A percentile compares a stretch with the other conserved stretches of the same genome.
phyloP scores from a whole-genome alignment of 2,113 vertebrate species.

The Dissostichus mawsoni region DNA sequence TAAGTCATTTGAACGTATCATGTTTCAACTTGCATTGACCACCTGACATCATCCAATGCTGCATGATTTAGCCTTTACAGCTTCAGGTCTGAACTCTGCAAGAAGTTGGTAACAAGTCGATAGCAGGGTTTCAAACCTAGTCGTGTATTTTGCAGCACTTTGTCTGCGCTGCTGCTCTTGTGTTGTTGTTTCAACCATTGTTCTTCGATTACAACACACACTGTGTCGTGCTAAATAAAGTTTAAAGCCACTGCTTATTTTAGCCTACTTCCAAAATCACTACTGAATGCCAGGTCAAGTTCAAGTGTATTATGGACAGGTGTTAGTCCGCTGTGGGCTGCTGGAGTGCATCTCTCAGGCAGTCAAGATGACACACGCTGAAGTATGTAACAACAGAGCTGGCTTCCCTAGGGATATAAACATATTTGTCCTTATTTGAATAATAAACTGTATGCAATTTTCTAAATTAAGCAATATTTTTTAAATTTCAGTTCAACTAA shows the following conservation, averaged over 20 bases:
- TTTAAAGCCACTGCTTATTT: constrained; percentile 42
- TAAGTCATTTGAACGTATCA: constrained; percentile 13
- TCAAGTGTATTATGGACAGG: constrained; percentile 61
- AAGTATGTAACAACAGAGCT: constrained; percentile 33
- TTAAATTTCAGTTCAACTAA: not conserved
- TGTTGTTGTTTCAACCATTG: not conserved
- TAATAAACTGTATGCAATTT: not conserved
- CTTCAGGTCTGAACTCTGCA: constrained; percentile 34
- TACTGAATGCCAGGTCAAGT: constrained; percentile 45
- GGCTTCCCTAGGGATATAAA: not conserved
- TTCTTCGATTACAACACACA: constrained; percentile 17
- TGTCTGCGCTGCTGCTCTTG: not conserved
- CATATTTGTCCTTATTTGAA: not conserved
- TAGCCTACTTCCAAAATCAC: constrained; percentile 39
- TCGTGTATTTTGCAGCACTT: constrained; percentile 4
- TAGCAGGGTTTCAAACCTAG: constrained; percentile 3
- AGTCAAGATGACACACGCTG: constrained; percentile 53
- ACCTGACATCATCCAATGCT: constrained; percentile 20
- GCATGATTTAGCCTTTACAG: constrained; percentile 42
- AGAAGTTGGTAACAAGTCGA: constrained; percentile 23
- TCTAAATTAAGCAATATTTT: not conserved
- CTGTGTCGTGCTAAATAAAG: constrained; percentile 26
- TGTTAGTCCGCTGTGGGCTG: constrained; percentile 68
- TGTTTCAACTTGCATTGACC: constrained; percentile 18
- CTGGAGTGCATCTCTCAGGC: constrained; percentile 54